phyloP scores from a whole-genome alignment of 2,113 vertebrate genomes.

The Spea bombifrons region DNA sequence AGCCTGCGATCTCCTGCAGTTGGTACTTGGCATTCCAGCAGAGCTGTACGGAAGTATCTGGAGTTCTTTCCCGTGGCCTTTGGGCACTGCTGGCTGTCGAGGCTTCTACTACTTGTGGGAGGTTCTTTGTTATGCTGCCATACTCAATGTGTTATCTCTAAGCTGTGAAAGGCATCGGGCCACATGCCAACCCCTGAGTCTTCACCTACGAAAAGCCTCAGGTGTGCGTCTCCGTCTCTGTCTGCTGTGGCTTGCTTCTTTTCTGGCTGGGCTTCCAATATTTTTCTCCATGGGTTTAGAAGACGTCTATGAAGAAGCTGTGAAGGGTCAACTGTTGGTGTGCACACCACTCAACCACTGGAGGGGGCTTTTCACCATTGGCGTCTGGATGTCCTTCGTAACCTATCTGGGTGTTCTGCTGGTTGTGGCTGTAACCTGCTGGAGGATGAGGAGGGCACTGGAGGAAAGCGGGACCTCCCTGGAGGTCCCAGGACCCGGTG shows the following conservation, averaged over 20 bases:
- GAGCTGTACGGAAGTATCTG: conserved; percentile 49
- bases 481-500: background rate
- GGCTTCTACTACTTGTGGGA: conserved; percentile 50
- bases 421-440: conserved; percentile 33
- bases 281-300: conserved; percentile 49
- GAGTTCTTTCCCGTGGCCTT: conserved; percentile 41
- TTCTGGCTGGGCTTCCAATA: conserved; percentile 39
- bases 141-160: conserved; percentile 49
- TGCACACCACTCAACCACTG: conserved; percentile 40
- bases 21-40: conserved; percentile 42
- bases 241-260: conserved; percentile 36
- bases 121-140: conserved; percentile 47
- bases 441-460: conserved; percentile 42
- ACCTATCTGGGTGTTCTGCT: conserved; percentile 41
- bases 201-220: conserved; percentile 8
- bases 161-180: conserved; percentile 48
- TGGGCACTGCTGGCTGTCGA: conserved; percentile 32
- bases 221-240: conserved; percentile 37
- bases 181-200: conserved; percentile 43
- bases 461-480: background rate
- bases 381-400: conserved; percentile 42
- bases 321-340: conserved; percentile 9
- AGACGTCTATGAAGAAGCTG: conserved; percentile 16
- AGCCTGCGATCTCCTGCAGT: conserved; percentile 44
- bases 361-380: conserved; percentile 18